Evolutionary conservation across 2,888 invertebrate genomes (phyloP).

Genomic region (Dorcus parallelipipedus): DNA sequence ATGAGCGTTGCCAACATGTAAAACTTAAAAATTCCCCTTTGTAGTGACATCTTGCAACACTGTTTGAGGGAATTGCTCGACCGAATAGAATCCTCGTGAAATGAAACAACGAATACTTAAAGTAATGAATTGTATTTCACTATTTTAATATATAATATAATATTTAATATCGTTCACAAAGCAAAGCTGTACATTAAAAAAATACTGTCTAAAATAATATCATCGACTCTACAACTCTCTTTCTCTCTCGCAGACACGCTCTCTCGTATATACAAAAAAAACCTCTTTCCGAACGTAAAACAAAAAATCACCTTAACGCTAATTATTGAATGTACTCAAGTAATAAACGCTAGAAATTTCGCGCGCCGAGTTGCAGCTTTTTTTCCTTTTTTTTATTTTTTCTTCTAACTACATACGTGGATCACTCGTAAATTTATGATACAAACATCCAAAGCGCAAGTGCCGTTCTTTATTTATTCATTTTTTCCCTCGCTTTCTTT

Average conservation of each 20-base stretch:
- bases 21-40: no score
- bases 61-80: no score
- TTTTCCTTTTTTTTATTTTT: no score
- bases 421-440: conserved; percentile 4
- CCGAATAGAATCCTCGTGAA: no score
- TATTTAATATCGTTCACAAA: conserved; percentile 39
- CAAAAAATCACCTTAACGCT: conserved; percentile 30
- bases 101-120: neutral
- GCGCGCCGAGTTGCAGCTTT: neutral
- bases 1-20: no score
- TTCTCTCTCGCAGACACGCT: neutral
- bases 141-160: conserved; percentile 1
- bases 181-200: conserved; percentile 51
- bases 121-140: neutral
- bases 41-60: no score
- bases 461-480: no score
- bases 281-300: neutral
- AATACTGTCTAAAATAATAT: conserved; percentile 46
- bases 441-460: conserved; percentile 21
- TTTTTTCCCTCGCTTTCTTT: conserved; percentile 6
- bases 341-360: no score
- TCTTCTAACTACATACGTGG: neutral
- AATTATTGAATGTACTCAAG: conserved; percentile 40
- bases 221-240: conserved; percentile 35
- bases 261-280: conserved; percentile 9